These are phyloP conservation scores for Hermaeophaga mercurialis DNA, from an alignment of 2,888 invertebrate species.

Conservation along the genomic window DNA sequence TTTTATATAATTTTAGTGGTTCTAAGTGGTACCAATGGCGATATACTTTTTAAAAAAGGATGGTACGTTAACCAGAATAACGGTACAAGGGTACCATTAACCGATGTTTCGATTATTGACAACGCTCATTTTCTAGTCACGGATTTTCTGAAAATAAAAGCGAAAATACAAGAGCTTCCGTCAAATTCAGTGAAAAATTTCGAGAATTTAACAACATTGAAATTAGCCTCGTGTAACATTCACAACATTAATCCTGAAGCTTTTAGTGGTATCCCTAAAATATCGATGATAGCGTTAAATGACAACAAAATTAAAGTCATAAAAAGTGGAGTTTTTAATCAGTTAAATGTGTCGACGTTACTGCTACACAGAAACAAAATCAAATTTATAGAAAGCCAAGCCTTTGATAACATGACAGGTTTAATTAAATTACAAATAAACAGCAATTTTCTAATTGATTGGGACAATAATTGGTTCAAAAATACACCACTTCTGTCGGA, in stretches of 20 bases:
- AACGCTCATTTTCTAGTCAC: conserved; percentile 27
- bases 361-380: conserved; percentile 42
- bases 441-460: conserved; percentile 45
- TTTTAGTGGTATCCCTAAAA: conserved; percentile 37
- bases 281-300: conserved; percentile 34
- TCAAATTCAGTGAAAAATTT: conserved; percentile 39
- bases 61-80: conserved; percentile 34
- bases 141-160: conserved; percentile 35
- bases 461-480: conserved; percentile 51
- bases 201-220: conserved; percentile 39
- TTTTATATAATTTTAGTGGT: not conserved
- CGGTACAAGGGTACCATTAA: conserved; percentile 23
- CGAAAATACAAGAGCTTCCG: conserved; percentile 30
- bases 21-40: conserved; percentile 5
- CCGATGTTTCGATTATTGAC: conserved; percentile 31
- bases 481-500: conserved; percentile 47
- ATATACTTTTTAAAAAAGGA: conserved; percentile 34
- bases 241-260: conserved; percentile 27
- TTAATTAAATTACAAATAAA: conserved; percentile 48
- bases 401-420: conserved; percentile 44
- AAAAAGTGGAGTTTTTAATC: conserved; percentile 39
- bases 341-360: conserved; percentile 30
- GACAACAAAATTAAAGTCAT: conserved; percentile 40
- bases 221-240: conserved; percentile 33
- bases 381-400: conserved; percentile 36